Base-by-base conservation (phyloP, 2,113 vertebrate genomes). In the Calyptommatus sinebrachiatus region DNA sequence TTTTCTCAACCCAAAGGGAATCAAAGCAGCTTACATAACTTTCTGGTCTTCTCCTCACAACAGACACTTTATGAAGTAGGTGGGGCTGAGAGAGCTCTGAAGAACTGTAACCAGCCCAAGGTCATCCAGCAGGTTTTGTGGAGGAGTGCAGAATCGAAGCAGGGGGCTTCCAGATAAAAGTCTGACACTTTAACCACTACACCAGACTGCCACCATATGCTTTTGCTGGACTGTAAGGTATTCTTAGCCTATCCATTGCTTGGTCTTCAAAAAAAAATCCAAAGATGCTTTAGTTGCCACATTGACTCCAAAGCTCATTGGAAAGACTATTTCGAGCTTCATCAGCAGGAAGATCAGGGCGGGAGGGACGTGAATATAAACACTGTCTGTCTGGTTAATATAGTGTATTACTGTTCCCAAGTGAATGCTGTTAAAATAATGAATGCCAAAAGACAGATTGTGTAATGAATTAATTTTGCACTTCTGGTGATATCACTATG, bases 401-500 rank as follows among this genome's bases (percentile, higher is more conserved):
- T 77, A 53, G 60, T 60, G 80, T 85, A 85, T 68, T 81, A 71
- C n/a, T 50, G 63, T 82, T 86, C 73, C 86, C 87, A 31, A 61
- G 85, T 89, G 87, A 84, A 81, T 86, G 88, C 84, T 93, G 93
- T 94, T 94, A 93, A 93, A 94, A 90, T 94, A 94, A 95, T 91
- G 93, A 91, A 92, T 94, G 93, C 89, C 89, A 90, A 88, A 92
- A 90, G 57, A 92, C 89, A 90, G 86, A 83, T 87, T 91, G 91
- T 89, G 89, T 86, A 92, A 88, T 5, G 62, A 92, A 94, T 94
- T 86, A 91, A 93, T 94, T 90, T 92, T 86, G 86, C 83, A 84
- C 86, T 92, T 88, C 85, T 93, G 93, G 87, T 94, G 92, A 94
- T 91, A 94, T 95, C 92, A 94, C 92, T 92, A 92, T 92, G 91